Conservation (phyloP, 2,888 invertebrate genomes). For the Invenusta paracnida region DNA sequence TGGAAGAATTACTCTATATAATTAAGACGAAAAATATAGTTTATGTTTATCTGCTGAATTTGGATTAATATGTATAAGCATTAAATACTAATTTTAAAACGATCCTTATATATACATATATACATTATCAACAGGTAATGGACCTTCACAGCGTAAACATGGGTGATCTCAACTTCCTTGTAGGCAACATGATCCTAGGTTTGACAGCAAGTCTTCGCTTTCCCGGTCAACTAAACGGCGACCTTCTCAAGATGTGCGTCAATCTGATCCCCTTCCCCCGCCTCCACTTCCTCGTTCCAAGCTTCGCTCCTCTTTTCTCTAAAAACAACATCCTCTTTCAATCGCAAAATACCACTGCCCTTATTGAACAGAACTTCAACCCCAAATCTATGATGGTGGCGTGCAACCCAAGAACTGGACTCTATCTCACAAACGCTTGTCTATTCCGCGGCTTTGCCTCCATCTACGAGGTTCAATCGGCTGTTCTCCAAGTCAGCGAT, state of each 20-base stretch:
- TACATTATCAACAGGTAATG: no score
- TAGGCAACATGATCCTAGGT: slow-evolving; percentile 19
- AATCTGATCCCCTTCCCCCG: slow-evolving; percentile 40
- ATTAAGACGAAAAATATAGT: no score
- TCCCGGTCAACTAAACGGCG: slow-evolving; percentile 41
- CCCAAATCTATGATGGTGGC: slow-evolving; percentile 38
- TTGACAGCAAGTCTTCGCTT: slow-evolving; percentile 39
- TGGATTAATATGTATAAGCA: no score
- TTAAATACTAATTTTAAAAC: no score
- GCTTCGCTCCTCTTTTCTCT: slow-evolving; percentile 29
- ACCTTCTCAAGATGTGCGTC: slow-evolving; percentile 37
- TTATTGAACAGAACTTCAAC: slow-evolving; percentile 37
- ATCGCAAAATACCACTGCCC: neutral
- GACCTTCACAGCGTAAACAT: no score
- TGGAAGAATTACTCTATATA: no score
- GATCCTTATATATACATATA: no score
- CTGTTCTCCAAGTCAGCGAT: slow-evolving; percentile 35
- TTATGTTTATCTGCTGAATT: no score
- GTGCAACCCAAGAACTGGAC: slow-evolving; percentile 27
- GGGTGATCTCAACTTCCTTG: slow-evolving; percentile 34
- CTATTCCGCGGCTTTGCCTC: slow-evolving; percentile 34
- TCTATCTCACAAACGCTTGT: slow-evolving; percentile 37
- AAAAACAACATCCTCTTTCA: neutral
- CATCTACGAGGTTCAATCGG: slow-evolving; percentile 39
- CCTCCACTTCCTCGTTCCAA: slow-evolving; percentile 38